Conservation (phyloP, 2,888 invertebrate species). For the Pseudanteris insignis region DNA sequence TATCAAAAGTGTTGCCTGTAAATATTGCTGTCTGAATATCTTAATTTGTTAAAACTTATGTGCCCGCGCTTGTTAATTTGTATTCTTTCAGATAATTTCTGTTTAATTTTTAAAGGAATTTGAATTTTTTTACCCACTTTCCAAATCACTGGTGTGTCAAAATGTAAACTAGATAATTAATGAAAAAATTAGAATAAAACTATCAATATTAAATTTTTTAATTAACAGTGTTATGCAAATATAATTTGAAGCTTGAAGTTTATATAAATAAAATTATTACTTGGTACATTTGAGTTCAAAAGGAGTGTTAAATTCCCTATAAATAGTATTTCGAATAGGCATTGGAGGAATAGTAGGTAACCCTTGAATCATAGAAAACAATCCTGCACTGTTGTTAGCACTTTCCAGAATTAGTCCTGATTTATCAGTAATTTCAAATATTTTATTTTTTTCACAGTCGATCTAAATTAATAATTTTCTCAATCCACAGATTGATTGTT, state of each 20-base stretch:
- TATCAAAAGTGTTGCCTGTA: constrained; percentile 70
- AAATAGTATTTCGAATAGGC: constrained; percentile 65
- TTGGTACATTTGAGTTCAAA: constrained; percentile 68
- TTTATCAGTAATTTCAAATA: constrained; percentile 70
- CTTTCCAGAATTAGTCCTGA: constrained; percentile 69
- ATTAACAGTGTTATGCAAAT: too few relatives aligned
- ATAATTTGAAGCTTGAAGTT: too few relatives aligned
- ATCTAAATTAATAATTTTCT: too few relatives aligned
- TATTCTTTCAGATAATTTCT: constrained; percentile 68
- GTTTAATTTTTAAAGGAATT: constrained; percentile 67
- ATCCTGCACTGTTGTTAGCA: constrained; percentile 73
- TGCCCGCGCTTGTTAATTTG: constrained; percentile 70
- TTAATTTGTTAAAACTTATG: constrained; percentile 69
- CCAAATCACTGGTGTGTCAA: constrained; percentile 70
- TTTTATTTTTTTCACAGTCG: constrained; percentile 65
- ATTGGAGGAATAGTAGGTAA: constrained; percentile 66
- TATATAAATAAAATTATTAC: constrained; percentile 65
- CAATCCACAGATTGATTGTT: too few relatives aligned
- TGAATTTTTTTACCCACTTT: constrained; percentile 69
- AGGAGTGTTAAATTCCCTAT: constrained; percentile 61
- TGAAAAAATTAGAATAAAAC: too few relatives aligned
- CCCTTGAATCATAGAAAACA: constrained; percentile 69
- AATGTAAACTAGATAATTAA: too few relatives aligned
- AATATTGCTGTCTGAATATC: constrained; percentile 69
- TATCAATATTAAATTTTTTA: too few relatives aligned